Base-by-base conservation (phyloP, 2,113 vertebrate genomes). In the Trogon melanurus region DNA sequence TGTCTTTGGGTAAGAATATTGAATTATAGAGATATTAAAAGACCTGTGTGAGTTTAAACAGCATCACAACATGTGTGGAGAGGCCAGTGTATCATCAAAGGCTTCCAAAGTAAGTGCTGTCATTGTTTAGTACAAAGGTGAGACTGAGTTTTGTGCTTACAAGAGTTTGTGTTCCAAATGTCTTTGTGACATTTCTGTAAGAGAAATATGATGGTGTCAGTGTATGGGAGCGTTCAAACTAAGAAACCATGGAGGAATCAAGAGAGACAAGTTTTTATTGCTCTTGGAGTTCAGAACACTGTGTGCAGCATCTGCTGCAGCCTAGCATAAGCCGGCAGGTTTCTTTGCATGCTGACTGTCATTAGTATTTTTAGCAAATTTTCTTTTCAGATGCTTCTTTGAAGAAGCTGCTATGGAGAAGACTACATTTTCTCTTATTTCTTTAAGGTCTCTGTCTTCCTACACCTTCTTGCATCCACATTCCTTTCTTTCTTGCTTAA, bases 331-430 rank as follows among this genome's bases (percentile, higher is more conserved):
- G 34, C 23, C 13, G 88, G 71, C 19, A 80, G 12, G 65, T 69
- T 93, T 73, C 21, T 76, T 91, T 72, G 50, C 34, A 47, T 41
- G 34, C 23, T 91, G 62, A 73, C 73, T 54, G 18, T 58, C 69
- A 82, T 22, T 16, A 88, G 22, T 50, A 87, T 67, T 93, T 95
- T 89, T 61, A 88, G n/a, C 16, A 95, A 69, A 79, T 58, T 80
- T 84, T 89, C 26, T 73, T 79, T 83, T 91, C 67, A 70, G 29
- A 27, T 19, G 7, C 75, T 88, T 95, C 65, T 94, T 69, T 89
- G 57, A 90, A 92, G 60, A 90, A 48, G 12, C n/a, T 60, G 50
- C 58, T 53, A 11, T 47, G 44, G 69, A 86, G 76, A 91, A 88
- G 23, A 88, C 16, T 79, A 34, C 16, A 69, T 8, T 61, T 95